phyloP scores from a whole-genome alignment of 2,113 vertebrate genomes.

The Callocephalon fimbriatum region DNA sequence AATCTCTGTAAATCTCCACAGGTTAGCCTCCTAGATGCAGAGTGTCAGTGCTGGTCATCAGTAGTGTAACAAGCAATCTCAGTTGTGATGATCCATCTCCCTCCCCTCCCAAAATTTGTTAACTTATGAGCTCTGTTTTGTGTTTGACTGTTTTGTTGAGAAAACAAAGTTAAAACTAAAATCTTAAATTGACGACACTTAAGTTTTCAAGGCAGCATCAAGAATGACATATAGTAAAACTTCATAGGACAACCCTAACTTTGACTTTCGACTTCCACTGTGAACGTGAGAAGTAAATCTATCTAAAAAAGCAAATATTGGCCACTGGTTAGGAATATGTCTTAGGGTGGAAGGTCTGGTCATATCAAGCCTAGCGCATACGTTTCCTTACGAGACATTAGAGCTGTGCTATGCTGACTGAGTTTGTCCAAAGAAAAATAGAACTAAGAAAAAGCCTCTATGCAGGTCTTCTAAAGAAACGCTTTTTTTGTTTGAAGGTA shows the following conservation, averaged over 20 bases:
- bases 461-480: neutral
- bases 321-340: neutral
- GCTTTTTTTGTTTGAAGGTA: neutral
- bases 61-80: rapidly evolving
- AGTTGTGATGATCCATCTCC: neutral
- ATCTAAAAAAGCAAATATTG: neutral
- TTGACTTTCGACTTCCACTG: neutral
- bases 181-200: neutral
- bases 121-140: neutral
- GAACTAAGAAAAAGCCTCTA: neutral
- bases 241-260: neutral
- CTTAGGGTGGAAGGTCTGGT: neutral
- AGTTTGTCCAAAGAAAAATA: neutral
- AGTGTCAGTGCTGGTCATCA: neutral
- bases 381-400: neutral
- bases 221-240: neutral
- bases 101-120: neutral
- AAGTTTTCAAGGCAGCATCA: neutral
- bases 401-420: neutral
- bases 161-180: neutral
- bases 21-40: neutral
- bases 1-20: neutral
- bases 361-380: neutral
- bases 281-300: neutral
- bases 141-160: neutral